Evolutionary conservation across 2,113 vertebrate species (phyloP).

Genomic region (Herpetotheres cachinnans): DNA sequence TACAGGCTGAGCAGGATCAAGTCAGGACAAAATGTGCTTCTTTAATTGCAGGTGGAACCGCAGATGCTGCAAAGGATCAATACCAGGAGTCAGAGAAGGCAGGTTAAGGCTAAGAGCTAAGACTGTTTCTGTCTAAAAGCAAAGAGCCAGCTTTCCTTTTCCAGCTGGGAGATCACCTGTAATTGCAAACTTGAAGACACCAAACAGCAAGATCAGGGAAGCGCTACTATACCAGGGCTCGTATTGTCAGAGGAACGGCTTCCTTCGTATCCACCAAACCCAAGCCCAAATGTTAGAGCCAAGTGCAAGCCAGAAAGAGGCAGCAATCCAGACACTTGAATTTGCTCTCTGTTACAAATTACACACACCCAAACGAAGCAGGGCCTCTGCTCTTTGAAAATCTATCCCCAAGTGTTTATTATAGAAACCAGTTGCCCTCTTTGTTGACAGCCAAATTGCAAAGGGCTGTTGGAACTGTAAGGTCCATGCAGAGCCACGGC

Average conservation of each 20-base stretch:
- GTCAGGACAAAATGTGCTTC: background rate
- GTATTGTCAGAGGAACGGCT: background rate
- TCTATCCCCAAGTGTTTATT: conserved; percentile 15
- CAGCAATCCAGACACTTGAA: background rate
- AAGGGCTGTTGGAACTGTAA: background rate
- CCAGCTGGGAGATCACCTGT: background rate
- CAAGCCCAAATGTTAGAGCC: background rate
- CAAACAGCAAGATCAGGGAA: background rate
- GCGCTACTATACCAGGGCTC: background rate
- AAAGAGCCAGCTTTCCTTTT: background rate
- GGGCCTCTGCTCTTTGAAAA: conserved; percentile 49
- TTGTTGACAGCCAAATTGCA: conserved; percentile 47
- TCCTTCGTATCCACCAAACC: background rate
- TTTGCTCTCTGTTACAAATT: conserved; percentile 7
- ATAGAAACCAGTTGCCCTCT: conserved; percentile 11
- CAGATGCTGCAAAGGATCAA: background rate
- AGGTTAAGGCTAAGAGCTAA: background rate
- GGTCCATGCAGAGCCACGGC: background rate
- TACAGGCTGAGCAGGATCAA: background rate
- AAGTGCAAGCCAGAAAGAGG: background rate
- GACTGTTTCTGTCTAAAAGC: background rate
- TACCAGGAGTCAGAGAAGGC: background rate
- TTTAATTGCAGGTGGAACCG: background rate
- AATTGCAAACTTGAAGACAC: background rate
- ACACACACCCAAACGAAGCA: background rate